Conservation (phyloP, 2,113 vertebrate species). For the Suncus etruscus region DNA sequence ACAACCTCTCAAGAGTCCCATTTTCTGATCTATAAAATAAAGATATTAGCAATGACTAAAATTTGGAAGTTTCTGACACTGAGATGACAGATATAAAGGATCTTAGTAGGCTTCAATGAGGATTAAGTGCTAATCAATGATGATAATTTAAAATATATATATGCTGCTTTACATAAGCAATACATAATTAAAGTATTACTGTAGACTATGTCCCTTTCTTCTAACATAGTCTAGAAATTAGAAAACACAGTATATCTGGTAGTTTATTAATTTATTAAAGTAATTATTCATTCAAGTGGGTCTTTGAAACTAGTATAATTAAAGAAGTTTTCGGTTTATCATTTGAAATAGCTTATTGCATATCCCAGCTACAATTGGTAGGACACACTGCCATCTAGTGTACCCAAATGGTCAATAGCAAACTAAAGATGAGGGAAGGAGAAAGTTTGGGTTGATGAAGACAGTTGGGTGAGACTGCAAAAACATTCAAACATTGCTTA, state of each 20-base stretch:
- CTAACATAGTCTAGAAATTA: slow-evolving; percentile 30
- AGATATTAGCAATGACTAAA: slow-evolving; percentile 20
- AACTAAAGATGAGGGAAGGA: not conserved
- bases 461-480: rapidly evolving
- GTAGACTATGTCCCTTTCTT: not conserved
- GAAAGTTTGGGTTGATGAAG: not conserved
- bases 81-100: not conserved
- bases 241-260: not conserved
- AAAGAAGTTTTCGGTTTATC: slow-evolving; percentile 41
- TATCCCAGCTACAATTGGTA: slow-evolving; percentile 32
- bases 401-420: slow-evolving; percentile 1
- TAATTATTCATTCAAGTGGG: slow-evolving; percentile 13
- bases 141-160: slow-evolving; percentile 35
- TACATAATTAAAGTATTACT: not conserved
- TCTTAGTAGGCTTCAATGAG: not conserved
- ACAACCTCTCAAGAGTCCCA: not conserved
- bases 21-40: slow-evolving; percentile 12
- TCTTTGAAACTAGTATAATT: slow-evolving; percentile 61
- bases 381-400: slow-evolving; percentile 84
- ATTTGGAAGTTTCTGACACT: not conserved
- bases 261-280: slow-evolving; percentile 60
- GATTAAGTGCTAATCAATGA: slow-evolving; percentile 16
- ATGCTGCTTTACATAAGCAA: not conserved
- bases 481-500: not conserved
- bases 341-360: slow-evolving; percentile 49